These are phyloP conservation scores for Drosophila infuscata DNA, from an alignment of 2,888 invertebrate genomes.

Conservation along the genomic window DNA sequence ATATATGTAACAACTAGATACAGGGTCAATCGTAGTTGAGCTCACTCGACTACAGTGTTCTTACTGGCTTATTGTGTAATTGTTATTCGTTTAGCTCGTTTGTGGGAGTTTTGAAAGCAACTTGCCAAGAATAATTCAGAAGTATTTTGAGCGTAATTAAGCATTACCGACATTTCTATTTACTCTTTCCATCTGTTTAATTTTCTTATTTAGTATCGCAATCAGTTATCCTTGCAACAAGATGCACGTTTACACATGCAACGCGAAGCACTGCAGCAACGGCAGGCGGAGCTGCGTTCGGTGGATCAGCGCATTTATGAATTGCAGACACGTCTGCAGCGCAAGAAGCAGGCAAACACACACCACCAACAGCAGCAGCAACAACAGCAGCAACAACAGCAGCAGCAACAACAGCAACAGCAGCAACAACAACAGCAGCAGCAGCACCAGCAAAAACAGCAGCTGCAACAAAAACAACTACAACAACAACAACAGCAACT, in stretches of 20 bases:
- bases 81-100: background rate
- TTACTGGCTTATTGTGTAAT: background rate
- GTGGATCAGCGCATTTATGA: constrained; percentile 97
- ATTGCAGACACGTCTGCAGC: constrained; percentile 94
- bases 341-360: constrained; percentile 90
- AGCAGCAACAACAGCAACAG: constrained; percentile 58
- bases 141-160: constrained; percentile 9
- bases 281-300: constrained; percentile 95
- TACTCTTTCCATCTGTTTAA: background rate
- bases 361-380: constrained; percentile 78
- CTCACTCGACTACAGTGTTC: too few relatives aligned
- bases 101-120: background rate
- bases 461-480: constrained; percentile 44
- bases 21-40: too few relatives aligned
- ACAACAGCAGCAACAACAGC: constrained; percentile 64
- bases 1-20: too few relatives aligned
- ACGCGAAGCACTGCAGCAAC: constrained; percentile 93
- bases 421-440: constrained; percentile 46
- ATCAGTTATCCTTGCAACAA: constrained; percentile 97
- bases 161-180: background rate
- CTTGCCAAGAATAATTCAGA: background rate
- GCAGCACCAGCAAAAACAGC: constrained; percentile 55
- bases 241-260: constrained; percentile 95
- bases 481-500: background rate
- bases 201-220: constrained; percentile 91